Percentiles rank a stretch among this genome's conserved stretches.
These are phyloP conservation scores for Lasioglossum malachurum DNA, from an alignment of 2,888 invertebrate genomes.

Conservation along the genomic window DNA sequence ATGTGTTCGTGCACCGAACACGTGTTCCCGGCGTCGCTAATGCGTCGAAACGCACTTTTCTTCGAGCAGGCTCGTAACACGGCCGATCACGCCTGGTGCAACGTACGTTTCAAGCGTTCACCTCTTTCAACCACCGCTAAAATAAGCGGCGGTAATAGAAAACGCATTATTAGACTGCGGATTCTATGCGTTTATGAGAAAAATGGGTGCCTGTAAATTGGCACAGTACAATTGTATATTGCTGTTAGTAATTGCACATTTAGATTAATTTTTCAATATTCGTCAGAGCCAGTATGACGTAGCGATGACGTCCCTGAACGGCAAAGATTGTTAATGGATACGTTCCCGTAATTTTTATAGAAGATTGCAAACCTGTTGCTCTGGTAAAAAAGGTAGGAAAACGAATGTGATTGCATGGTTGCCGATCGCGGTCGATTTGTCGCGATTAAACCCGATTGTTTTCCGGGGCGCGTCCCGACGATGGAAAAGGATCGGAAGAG, in stretches of 20 bases:
- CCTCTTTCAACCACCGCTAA: neutral
- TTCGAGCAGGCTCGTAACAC: constrained; percentile 58
- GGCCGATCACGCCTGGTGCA: constrained; percentile 47
- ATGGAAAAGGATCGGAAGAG: neutral
- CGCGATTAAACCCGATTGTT: constrained; percentile 1
- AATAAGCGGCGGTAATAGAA: neutral
- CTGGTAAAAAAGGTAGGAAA: neutral
- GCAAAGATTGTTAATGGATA: no score
- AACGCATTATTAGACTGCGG: neutral
- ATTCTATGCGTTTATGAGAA: neutral
- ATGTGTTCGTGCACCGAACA: constrained; percentile 74
- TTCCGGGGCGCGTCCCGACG: constrained; percentile 1
- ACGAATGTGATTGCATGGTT: neutral
- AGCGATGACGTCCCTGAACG: neutral
- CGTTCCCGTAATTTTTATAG: neutral
- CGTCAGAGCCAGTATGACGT: neutral
- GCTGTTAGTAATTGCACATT: no score
- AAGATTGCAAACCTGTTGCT: neutral
- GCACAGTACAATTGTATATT: no score
- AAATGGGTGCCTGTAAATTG: neutral
- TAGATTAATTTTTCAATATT: neutral
- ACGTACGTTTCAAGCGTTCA: constrained; percentile 44
- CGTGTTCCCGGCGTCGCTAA: constrained; percentile 73
- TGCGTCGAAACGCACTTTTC: constrained; percentile 67
- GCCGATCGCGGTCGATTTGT: constrained; percentile 16